phyloP scores from a whole-genome alignment of 2,888 invertebrate species.

The Gastracanthus pulcherrimus region DNA sequence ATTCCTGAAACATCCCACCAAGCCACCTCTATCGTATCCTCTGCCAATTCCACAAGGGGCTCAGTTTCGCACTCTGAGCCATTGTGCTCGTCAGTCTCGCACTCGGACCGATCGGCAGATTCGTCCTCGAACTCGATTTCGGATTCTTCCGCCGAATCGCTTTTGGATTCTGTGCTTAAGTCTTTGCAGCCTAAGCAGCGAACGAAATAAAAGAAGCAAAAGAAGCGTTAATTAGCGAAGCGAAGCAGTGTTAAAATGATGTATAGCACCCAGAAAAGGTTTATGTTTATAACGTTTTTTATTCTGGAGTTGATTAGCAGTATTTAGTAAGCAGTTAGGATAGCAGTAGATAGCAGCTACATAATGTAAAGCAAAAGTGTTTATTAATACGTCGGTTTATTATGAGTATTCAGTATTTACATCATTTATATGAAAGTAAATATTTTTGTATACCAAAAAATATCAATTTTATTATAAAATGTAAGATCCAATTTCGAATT shows the following conservation, averaged over 20 bases:
- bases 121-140: background rate
- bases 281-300: too few species aligned
- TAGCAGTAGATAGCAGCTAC: background rate
- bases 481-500: too few species aligned
- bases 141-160: background rate
- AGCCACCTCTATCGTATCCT: slow-evolving; percentile 69
- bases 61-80: slow-evolving; percentile 57
- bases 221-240: slow-evolving; percentile 19
- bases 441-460: too few species aligned
- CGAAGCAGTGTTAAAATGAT: slow-evolving; percentile 17
- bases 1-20: slow-evolving; percentile 76
- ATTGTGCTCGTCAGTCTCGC: background rate
- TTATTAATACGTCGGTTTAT: background rate
- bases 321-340: background rate
- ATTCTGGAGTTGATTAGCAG: background rate
- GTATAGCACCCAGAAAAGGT: too few species aligned
- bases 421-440: too few species aligned
- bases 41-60: slow-evolving; percentile 70
- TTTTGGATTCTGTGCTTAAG: slow-evolving; percentile 7
- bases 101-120: background rate
- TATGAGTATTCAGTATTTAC: background rate
- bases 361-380: background rate
- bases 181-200: slow-evolving; percentile 29
- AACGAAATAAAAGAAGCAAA: slow-evolving; percentile 31
- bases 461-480: too few species aligned